Evolutionary conservation across 2,888 invertebrate species (phyloP).

Genomic region (Orthosia incerta): DNA sequence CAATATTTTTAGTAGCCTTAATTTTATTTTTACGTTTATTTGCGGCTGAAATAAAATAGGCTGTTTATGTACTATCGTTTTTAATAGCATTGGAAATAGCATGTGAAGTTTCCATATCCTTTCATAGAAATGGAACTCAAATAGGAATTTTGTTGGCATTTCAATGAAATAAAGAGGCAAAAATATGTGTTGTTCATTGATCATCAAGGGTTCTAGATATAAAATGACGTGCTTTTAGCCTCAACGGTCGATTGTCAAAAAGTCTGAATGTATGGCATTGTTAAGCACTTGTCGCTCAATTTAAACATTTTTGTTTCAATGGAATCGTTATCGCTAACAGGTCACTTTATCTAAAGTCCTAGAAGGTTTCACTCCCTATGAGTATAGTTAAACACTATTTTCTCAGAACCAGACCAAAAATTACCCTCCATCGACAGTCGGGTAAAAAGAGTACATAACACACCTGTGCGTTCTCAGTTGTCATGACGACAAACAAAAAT

Average conservation of each 20-base stretch:
- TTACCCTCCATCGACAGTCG: too few relatives aligned
- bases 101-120: background rate
- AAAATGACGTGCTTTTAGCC: too few relatives aligned
- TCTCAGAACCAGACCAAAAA: background rate
- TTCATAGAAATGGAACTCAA: background rate
- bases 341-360: too few relatives aligned
- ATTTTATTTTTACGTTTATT: constrained; percentile 50
- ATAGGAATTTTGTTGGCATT: background rate
- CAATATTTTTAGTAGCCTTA: constrained; percentile 51
- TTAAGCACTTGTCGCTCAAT: too few relatives aligned
- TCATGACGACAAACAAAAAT: constrained; percentile 41
- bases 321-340: too few relatives aligned
- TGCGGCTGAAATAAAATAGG: constrained; percentile 15
- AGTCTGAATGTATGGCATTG: too few relatives aligned
- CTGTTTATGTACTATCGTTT: constrained; percentile 35
- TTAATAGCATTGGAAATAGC: constrained; percentile 20
- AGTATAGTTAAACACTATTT: too few relatives aligned
- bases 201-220: background rate
- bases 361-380: background rate
- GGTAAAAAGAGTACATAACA: background rate
- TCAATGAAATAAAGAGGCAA: background rate
- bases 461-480: constrained; percentile 15
- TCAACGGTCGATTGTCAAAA: too few relatives aligned
- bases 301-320: too few relatives aligned
- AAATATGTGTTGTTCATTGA: background rate